Evolutionary conservation across 2,113 vertebrate species (phyloP).

Genomic region (Albula goreensis): DNA sequence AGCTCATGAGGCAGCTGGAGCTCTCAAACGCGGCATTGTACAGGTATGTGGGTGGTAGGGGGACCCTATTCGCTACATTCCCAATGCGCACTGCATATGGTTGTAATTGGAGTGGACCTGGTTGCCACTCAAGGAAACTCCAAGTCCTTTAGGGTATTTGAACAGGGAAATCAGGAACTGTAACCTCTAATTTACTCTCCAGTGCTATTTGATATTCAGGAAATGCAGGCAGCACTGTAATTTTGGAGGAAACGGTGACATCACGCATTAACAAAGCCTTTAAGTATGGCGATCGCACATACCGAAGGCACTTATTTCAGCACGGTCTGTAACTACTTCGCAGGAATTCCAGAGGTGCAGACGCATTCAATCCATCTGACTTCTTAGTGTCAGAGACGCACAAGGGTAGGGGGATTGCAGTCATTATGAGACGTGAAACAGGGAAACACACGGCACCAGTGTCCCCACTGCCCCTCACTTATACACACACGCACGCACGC

Average conservation of each 20-base stretch:
- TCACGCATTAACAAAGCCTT: constrained; percentile 47
- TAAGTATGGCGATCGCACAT: constrained; percentile 16
- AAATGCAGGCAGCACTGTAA: constrained; percentile 51
- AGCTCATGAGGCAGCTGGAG: background rate
- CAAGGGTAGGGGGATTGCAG: background rate
- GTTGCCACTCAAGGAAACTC: constrained; percentile 10
- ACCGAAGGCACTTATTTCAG: too few relatives aligned
- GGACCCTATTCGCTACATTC: constrained; percentile 1
- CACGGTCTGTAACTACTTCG: background rate
- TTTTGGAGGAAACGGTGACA: constrained; percentile 62
- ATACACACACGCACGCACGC: background rate
- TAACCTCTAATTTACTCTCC: constrained; percentile 31
- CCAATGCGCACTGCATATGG: constrained; percentile 16
- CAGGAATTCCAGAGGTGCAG: background rate
- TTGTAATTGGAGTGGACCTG: constrained; percentile 15
- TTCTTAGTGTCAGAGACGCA: background rate
- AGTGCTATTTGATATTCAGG: constrained; percentile 51
- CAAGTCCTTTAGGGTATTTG: constrained; percentile 34
- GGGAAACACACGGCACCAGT: background rate
- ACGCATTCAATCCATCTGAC: background rate
- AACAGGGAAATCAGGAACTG: constrained; percentile 32
- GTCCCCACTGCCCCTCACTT: too few relatives aligned
- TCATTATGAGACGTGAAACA: background rate
- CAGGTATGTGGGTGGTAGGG: constrained; percentile 30
- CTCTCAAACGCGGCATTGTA: constrained; percentile 27